Conservation (phyloP, 1,140 invertebrate species). For the Dendrolimus punctatus region DNA sequence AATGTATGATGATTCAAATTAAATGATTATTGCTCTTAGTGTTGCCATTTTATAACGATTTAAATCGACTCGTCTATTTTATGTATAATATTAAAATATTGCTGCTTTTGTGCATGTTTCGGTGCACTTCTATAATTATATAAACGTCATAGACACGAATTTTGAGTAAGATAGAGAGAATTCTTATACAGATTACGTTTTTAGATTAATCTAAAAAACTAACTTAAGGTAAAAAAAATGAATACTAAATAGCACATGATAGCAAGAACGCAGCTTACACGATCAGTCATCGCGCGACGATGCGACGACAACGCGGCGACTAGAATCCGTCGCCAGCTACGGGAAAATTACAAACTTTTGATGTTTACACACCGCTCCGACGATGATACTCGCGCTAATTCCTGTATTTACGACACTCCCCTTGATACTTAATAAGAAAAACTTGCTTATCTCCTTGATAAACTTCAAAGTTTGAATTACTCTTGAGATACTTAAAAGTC, state of each 20-base stretch:
- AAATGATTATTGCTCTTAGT: too few species aligned
- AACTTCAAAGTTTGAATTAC: conserved; percentile 32
- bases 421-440: conserved; percentile 62
- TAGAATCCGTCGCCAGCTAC: background rate
- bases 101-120: too few species aligned
- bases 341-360: conserved; percentile 50
- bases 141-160: too few species aligned
- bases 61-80: too few species aligned
- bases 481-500: conserved; percentile 13
- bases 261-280: conserved; percentile 33
- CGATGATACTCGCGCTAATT: conserved; percentile 59
- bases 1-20: too few species aligned
- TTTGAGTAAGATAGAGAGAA: too few species aligned
- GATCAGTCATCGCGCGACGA: conserved; percentile 17
- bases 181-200: too few species aligned
- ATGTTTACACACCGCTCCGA: conserved; percentile 54
- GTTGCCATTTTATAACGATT: too few species aligned
- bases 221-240: too few species aligned
- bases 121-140: too few species aligned
- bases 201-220: too few species aligned
- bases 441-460: conserved; percentile 48
- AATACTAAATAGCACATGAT: conserved; percentile 28
- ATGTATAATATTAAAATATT: too few species aligned
- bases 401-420: conserved; percentile 59
- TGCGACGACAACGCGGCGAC: conserved; percentile 21